A percentile compares a stretch with the other conserved stretches of the same genome.
Evolutionary conservation across 2,113 vertebrate species (phyloP).

Genomic region (Pterocles gutturalis): DNA sequence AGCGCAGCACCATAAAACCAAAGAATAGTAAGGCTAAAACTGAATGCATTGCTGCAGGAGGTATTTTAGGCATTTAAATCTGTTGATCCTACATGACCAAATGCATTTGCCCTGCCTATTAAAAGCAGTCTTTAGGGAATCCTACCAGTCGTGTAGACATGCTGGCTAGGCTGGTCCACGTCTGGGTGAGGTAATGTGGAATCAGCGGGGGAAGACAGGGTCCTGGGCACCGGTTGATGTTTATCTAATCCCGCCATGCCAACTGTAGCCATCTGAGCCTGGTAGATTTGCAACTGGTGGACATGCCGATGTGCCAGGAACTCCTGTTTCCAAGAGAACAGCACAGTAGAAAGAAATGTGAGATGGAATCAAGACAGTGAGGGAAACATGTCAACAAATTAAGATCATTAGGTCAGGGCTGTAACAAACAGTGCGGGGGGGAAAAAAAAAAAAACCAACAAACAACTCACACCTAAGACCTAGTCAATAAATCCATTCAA

Average conservation of each 20-base stretch:
- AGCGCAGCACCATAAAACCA: slow-evolving; percentile 79
- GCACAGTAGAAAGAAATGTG: slow-evolving; percentile 80
- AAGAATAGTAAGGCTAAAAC: slow-evolving; percentile 70
- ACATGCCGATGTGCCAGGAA: slow-evolving; percentile 69
- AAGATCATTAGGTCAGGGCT: slow-evolving; percentile 82
- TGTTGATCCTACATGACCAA: slow-evolving; percentile 83
- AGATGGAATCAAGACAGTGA: slow-evolving; percentile 72
- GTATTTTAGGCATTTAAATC: slow-evolving; percentile 88
- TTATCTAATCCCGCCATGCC: slow-evolving; percentile 82
- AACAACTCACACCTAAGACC: slow-evolving; percentile 18
- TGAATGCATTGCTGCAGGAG: slow-evolving; percentile 75
- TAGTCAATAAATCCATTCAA: slow-evolving; percentile 80
- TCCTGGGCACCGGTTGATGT: slow-evolving; percentile 74
- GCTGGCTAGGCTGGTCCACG: slow-evolving; percentile 77
- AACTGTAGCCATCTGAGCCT: slow-evolving; percentile 75
- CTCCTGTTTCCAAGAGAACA: slow-evolving; percentile 78
- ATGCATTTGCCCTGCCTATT: slow-evolving; percentile 81
- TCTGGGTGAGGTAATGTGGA: slow-evolving; percentile 75
- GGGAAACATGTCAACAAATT: slow-evolving; percentile 80
- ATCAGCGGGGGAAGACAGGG: slow-evolving; percentile 74
- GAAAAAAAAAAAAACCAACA: slow-evolving; percentile 10
- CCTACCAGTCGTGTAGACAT: slow-evolving; percentile 81
- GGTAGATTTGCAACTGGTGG: slow-evolving; percentile 75
- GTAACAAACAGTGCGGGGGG: slow-evolving; percentile 78
- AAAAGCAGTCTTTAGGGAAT: slow-evolving; percentile 77